Base-by-base conservation (phyloP, 2,888 invertebrate genomes). In the Griposia aprilina region DNA sequence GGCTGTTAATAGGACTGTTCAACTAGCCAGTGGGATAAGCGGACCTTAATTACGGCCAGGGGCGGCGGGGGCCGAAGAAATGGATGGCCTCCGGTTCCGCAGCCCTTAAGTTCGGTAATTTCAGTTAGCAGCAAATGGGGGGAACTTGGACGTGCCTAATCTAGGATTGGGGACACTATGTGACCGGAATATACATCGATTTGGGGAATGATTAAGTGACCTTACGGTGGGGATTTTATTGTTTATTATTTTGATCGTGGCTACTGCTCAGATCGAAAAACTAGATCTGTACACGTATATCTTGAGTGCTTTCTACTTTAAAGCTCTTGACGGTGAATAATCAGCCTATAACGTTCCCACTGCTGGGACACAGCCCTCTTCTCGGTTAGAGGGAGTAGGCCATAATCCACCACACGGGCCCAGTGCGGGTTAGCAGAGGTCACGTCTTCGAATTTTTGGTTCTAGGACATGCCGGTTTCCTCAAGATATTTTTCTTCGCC, bases 71-170 rank as follows among this genome's bases (percentile, higher is more conserved):
- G 75, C 75, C 71, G 86, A 91, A 92, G 93, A 91, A 93, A 94
- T 92, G 81, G 88, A 93, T 93, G 91, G 91, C 91, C 88, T 88
- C 92, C 89, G 89, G 89, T 89, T 90, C 82, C 89, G 76, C 74
- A 88, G 85, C 89, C 90, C 91, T 91, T 89, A 92, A 92, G 91
- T 92, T 93, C 88, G 86, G 91, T 92, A 91, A 94, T 93, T 93
- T 91, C 91, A 90, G 92, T 93, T 90, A 92, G 90, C 90, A 87
- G 90, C 90, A 92, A 94, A 93, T 91, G 91, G 92, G 83, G 84
- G 78, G 88, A 89, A 89, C 83, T 90, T 88, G 88, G 82, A 87
- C 90, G 90, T 90, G 90, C 87, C 89, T 91, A 90, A 91, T 92
- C 90, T 90, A 81, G 86, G 76, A 88, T 87, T 84, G 82, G 85